Evolutionary conservation across 2,888 invertebrate genomes (phyloP).

Genomic region (Melipona beecheii): DNA sequence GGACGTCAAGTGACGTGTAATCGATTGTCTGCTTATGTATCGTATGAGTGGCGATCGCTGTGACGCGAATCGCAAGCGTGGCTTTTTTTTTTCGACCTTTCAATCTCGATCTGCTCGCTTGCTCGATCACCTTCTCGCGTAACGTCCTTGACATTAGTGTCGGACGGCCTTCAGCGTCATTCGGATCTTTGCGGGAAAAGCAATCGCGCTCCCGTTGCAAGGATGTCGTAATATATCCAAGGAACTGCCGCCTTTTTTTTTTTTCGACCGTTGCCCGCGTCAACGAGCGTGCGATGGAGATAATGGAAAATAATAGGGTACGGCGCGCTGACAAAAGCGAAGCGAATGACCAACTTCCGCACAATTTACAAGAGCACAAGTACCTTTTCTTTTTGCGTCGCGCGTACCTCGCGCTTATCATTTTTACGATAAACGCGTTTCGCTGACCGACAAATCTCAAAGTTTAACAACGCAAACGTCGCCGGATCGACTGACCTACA

Average conservation of each 20-base stretch:
- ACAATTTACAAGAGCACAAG: not conserved
- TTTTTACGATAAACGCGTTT: not conserved
- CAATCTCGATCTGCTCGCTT: constrained; percentile 4
- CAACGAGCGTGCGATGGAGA: not conserved
- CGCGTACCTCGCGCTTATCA: not conserved
- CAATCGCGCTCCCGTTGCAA: constrained; percentile 27
- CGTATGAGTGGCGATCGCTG: constrained; percentile 39
- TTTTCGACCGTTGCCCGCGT: not conserved
- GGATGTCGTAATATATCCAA: constrained; percentile 37
- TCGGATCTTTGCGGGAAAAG: constrained; percentile 46
- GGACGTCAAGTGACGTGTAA: constrained; percentile 47
- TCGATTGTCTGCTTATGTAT: constrained; percentile 40
- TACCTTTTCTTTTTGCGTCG: not conserved
- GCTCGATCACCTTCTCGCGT: not conserved
- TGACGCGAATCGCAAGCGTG: constrained; percentile 50
- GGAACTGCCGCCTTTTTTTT: not conserved
- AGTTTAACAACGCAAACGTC: not conserved
- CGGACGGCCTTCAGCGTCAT: constrained; percentile 67
- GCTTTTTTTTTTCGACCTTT: constrained; percentile 1
- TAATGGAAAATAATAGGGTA: not conserved
- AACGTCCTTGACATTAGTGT: constrained; percentile 72
- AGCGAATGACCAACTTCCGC: not conserved
- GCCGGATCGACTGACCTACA: not conserved
- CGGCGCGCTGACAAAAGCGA: not conserved
- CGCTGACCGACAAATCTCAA: not conserved